Conservation (phyloP, 2,113 vertebrate species). For the Damaliscus lunatus region DNA sequence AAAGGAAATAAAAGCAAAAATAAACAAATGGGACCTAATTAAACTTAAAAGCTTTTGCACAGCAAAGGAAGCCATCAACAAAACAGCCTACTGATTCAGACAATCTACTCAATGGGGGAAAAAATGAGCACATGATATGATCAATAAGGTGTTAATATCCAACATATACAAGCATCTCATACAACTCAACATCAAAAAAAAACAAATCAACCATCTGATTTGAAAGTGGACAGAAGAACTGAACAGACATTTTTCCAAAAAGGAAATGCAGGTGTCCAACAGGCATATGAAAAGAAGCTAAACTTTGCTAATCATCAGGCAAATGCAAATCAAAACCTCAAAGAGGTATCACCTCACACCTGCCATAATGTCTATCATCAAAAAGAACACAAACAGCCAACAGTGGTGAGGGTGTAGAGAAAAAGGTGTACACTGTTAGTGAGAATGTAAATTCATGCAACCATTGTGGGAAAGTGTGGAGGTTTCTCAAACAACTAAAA, state of each 20-base stretch:
- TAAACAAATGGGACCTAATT: not conserved
- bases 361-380: not conserved
- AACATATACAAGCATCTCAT: not conserved
- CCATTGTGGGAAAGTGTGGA: not conserved
- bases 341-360: not conserved
- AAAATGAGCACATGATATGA: not conserved
- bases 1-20: not conserved
- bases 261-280: not conserved
- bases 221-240: not conserved
- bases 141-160: not conserved
- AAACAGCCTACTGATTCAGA: not conserved
- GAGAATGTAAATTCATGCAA: not conserved
- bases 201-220: not conserved
- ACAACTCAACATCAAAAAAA: not conserved
- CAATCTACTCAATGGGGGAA: not conserved
- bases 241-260: not conserved
- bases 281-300: not conserved
- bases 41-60: not conserved
- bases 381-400: not conserved
- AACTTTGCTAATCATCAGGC: not conserved
- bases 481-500: not conserved
- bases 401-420: not conserved
- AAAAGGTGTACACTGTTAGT: not conserved
- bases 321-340: not conserved
- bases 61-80: not conserved